phyloP scores from a whole-genome alignment of 1,140 invertebrate species.

The Orius insidiosus region DNA sequence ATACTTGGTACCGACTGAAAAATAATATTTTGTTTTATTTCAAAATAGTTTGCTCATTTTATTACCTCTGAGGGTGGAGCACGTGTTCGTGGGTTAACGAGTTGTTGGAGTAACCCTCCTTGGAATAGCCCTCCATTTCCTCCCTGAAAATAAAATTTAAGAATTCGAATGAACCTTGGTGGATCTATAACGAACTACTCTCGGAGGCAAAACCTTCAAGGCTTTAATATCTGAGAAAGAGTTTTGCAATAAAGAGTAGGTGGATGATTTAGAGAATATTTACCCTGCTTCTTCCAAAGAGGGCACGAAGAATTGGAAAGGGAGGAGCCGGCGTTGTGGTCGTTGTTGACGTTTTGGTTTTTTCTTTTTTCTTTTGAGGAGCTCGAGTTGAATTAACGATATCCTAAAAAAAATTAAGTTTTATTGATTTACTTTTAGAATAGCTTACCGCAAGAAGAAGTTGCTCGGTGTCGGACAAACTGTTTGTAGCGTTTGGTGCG shows the following conservation, averaged over 20 bases:
- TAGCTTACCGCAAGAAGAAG: constrained; percentile 17
- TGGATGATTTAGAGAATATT: too few relatives aligned
- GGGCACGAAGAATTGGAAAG: constrained; percentile 9
- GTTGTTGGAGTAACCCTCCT: constrained; percentile 2
- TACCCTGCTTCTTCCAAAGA: constrained; percentile 15
- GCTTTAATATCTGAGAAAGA: too few relatives aligned
- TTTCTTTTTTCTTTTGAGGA: constrained; percentile 15
- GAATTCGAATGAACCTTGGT: too few relatives aligned
- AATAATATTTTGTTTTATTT: too few relatives aligned
- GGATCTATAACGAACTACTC: too few relatives aligned
- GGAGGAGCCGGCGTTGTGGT: constrained; percentile 12
- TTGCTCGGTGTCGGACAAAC: constrained; percentile 15
- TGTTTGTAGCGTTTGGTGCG: constrained; percentile 11
- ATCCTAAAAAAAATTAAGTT: constrained; percentile 10
- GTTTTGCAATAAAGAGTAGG: too few relatives aligned
- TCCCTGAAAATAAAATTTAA: constrained; percentile 4
- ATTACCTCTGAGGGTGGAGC: not conserved
- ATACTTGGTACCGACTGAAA: too few relatives aligned
- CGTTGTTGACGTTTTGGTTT: constrained; percentile 5
- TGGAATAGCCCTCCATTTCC: constrained; percentile 7
- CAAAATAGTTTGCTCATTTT: not conserved
- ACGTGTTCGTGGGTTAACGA: too few relatives aligned
- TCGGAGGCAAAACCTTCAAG: too few relatives aligned
- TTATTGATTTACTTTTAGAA: too few relatives aligned
- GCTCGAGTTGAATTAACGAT: constrained; percentile 7